Evolutionary conservation across 1,140 invertebrate species (phyloP).

Genomic region (Drosophila santomea): DNA sequence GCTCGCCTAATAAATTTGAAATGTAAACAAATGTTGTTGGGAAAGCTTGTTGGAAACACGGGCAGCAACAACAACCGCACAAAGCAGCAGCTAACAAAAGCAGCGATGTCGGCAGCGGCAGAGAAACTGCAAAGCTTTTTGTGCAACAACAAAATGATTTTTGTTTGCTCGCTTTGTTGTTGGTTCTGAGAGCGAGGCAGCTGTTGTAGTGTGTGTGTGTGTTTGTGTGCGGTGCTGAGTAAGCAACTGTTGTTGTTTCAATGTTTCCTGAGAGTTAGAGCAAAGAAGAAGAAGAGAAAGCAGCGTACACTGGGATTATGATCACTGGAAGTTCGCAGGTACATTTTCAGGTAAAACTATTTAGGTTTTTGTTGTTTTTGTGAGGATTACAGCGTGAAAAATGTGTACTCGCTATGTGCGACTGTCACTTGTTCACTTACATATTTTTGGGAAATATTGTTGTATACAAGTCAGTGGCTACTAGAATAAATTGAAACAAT

Average conservation of each 20-base stretch:
- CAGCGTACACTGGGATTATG: constrained; percentile 21
- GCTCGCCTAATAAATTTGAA: constrained; percentile 20
- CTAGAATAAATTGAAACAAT: background rate
- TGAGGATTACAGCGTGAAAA: background rate
- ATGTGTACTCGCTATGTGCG: background rate
- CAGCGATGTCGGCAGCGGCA: background rate
- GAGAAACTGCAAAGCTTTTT: constrained; percentile 21
- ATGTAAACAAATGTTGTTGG: constrained; percentile 36
- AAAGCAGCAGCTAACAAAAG: background rate
- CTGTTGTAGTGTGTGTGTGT: constrained; percentile 5
- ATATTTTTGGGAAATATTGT: background rate
- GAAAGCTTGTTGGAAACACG: constrained; percentile 20
- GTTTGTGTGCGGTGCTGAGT: constrained; percentile 11
- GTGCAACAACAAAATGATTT: constrained; percentile 48
- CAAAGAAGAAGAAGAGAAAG: constrained; percentile 3
- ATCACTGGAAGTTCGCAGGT: background rate
- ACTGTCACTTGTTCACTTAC: too few species aligned
- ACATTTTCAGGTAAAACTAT: constrained; percentile 9
- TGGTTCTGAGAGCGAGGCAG: constrained; percentile 69
- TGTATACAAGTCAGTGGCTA: background rate
- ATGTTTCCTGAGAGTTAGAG: constrained; percentile 70
- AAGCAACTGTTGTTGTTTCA: constrained; percentile 55
- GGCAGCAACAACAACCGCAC: constrained; percentile 1
- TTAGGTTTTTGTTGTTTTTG: background rate
- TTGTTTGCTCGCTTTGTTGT: constrained; percentile 63